Percentiles rank a stretch among this genome's conserved stretches.
These are phyloP conservation scores for Marisa cornuarietis DNA, from an alignment of 1,140 invertebrate genomes.

Conservation along the genomic window DNA sequence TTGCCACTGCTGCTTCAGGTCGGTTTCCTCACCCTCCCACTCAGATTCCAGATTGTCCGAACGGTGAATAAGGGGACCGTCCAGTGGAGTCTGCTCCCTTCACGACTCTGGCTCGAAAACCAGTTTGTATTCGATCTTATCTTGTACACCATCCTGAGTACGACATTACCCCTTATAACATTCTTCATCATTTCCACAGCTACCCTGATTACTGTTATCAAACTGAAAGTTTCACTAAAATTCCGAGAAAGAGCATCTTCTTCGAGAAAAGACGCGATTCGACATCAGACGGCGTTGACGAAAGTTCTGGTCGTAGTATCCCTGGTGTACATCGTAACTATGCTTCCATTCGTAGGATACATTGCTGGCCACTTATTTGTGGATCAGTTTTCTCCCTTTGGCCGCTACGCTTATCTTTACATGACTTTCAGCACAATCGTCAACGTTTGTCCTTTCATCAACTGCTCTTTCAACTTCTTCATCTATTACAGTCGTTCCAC, in stretches of 20 bases:
- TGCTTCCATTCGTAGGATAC: background rate
- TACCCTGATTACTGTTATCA: background rate
- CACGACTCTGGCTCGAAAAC: too few relatives aligned
- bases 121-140: too few relatives aligned
- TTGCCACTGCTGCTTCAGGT: background rate
- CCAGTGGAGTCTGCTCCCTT: too few relatives aligned
- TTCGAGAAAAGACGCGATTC: background rate
- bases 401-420: background rate
- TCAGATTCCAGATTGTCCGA: too few relatives aligned
- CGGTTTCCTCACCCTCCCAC: too few relatives aligned
- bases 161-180: background rate
- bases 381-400: background rate
- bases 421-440: background rate
- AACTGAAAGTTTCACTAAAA: background rate
- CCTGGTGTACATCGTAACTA: background rate
- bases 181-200: conserved; percentile 4
- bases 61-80: too few relatives aligned
- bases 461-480: background rate
- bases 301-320: background rate
- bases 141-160: background rate
- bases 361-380: background rate
- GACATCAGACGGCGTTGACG: background rate
- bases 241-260: conserved; percentile 1
- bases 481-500: too few relatives aligned
- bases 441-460: conserved; percentile 1